Conservation (phyloP, 2,797 vertebrate species). For the Sciurus vulgaris region DNA sequence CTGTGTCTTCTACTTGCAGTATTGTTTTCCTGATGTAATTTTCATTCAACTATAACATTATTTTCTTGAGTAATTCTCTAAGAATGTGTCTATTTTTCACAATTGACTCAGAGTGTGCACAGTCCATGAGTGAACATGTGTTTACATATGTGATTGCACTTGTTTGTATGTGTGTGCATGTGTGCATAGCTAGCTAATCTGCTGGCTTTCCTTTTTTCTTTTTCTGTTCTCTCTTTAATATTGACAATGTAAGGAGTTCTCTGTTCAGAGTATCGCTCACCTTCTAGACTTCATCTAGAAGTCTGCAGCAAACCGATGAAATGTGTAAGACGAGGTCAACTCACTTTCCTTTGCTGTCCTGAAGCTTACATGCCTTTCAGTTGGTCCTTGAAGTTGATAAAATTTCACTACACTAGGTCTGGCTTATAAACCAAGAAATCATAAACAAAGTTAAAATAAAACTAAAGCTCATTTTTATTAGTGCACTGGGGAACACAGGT, state of each 20-base stretch:
- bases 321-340: not conserved
- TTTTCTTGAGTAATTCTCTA: not conserved
- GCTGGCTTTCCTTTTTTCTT: not conserved
- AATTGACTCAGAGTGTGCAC: not conserved
- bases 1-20: not conserved
- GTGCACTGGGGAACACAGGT: too few species aligned
- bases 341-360: not conserved
- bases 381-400: not conserved
- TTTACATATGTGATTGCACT: not conserved
- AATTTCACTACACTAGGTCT: not conserved
- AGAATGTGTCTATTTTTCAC: not conserved
- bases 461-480: not conserved
- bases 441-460: not conserved
- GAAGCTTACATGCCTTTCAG: not conserved
- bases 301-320: not conserved
- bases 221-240: not conserved
- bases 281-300: not conserved
- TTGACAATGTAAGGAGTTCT: not conserved
- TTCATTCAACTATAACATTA: not conserved
- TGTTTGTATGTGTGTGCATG: not conserved
- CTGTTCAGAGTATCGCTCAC: not conserved
- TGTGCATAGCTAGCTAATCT: not conserved
- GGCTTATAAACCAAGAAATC: not conserved
- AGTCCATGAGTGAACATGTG: not conserved
- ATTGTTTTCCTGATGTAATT: not conserved